Evolutionary conservation across 1,140 invertebrate species (phyloP).

Genomic region (Delia radicum): DNA sequence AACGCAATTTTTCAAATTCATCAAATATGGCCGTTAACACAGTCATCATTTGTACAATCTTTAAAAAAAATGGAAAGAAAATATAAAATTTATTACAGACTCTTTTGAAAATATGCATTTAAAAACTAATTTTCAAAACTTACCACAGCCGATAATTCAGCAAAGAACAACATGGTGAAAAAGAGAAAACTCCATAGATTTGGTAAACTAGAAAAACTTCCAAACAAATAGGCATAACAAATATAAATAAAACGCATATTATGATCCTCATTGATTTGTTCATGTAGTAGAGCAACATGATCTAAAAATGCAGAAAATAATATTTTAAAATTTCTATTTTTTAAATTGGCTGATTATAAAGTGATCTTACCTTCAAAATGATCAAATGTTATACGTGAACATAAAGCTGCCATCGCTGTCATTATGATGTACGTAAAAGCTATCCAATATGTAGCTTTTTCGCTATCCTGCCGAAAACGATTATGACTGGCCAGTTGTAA

Average conservation of each 20-base stretch:
- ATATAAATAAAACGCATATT: constrained; percentile 48
- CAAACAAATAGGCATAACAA: constrained; percentile 44
- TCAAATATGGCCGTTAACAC: constrained; percentile 48
- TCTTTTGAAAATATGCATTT: background rate
- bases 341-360: too few species aligned
- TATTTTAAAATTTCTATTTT: too few species aligned
- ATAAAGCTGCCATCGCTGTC: constrained; percentile 39
- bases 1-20: constrained; percentile 45
- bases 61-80: background rate
- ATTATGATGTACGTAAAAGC: constrained; percentile 39
- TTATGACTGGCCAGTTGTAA: constrained; percentile 48
- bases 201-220: constrained; percentile 41
- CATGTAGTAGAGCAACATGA: constrained; percentile 43
- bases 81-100: background rate
- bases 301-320: constrained; percentile 32
- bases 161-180: constrained; percentile 43
- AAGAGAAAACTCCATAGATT: constrained; percentile 50
- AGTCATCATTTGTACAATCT: constrained; percentile 47
- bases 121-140: constrained; percentile 5
- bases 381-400: constrained; percentile 47
- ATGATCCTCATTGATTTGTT: constrained; percentile 43
- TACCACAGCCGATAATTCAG: constrained; percentile 47
- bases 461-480: constrained; percentile 44
- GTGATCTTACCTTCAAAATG: constrained; percentile 42
- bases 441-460: constrained; percentile 43